A percentile compares a stretch with the other conserved stretches of the same genome.
Conservation (phyloP, 2,113 vertebrate species). For the Anarhynchus alexandrinus region DNA sequence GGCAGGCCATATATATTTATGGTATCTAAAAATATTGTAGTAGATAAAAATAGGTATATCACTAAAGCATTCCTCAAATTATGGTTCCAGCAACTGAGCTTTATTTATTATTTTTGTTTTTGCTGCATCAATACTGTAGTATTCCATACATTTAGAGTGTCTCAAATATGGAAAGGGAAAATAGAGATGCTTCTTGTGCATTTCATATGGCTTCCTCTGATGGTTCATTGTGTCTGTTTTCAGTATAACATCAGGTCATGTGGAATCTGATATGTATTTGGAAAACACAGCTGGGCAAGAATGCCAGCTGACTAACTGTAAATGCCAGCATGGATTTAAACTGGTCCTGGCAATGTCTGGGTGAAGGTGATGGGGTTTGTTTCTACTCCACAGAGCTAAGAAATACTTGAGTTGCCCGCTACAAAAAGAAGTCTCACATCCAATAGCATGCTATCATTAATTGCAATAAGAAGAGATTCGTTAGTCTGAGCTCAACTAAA, state of each 20-base stretch:
- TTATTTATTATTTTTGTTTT: not conserved
- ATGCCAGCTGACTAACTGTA: not conserved
- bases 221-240: not conserved
- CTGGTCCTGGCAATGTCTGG: not conserved
- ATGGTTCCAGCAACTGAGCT: not conserved
- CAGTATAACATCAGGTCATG: not conserved
- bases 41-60: not conserved
- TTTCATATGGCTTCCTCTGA: not conserved
- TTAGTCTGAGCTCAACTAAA: not conserved
- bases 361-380: not conserved
- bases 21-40: not conserved
- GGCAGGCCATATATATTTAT: not conserved
- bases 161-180: not conserved
- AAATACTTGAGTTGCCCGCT: not conserved
- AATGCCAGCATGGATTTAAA: not conserved
- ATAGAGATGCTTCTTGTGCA: not conserved
- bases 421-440: not conserved
- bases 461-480: not conserved
- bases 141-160: not conserved
- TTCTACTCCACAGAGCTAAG: not conserved
- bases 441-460: not conserved
- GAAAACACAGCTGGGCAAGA: not conserved
- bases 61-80: not conserved
- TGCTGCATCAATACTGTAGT: not conserved
- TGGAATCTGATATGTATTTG: not conserved